Percentiles rank a stretch among this genome's conserved stretches.
These are phyloP conservation scores for Drosophila demipolita DNA, from an alignment of 2,888 invertebrate genomes.

Conservation along the genomic window DNA sequence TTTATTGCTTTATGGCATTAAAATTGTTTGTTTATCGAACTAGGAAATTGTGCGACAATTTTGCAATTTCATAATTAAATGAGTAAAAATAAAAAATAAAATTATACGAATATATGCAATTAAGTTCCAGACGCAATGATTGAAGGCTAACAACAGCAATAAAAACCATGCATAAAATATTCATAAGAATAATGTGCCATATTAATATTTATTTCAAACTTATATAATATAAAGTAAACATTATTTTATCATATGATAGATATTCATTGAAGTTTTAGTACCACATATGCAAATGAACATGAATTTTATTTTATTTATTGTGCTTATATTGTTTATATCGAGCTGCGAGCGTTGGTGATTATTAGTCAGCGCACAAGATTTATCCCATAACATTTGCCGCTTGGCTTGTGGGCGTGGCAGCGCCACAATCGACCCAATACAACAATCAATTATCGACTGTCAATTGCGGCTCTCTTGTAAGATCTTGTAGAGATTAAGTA, in stretches of 20 bases:
- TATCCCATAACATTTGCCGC: constrained; percentile 6
- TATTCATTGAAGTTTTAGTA: constrained; percentile 11
- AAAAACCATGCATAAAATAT: constrained; percentile 10
- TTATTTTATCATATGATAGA: constrained; percentile 18
- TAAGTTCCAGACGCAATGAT: constrained; percentile 23
- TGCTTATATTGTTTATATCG: constrained; percentile 4
- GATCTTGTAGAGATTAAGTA: neutral
- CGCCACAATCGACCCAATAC: constrained; percentile 30
- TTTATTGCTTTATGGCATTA: constrained; percentile 32
- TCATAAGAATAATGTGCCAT: constrained; percentile 3
- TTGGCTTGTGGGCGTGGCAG: constrained; percentile 41
- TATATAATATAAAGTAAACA: neutral
- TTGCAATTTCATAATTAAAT: constrained; percentile 32
- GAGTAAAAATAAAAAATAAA: constrained; percentile 35
- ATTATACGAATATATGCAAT: constrained; percentile 25
- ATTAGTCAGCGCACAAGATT: constrained; percentile 23
- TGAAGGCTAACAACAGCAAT: constrained; percentile 42
- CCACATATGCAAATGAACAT: constrained; percentile 61
- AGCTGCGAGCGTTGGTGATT: neutral
- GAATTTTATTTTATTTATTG: constrained; percentile 16
- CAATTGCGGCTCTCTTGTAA: constrained; percentile 60
- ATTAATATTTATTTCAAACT: constrained; percentile 1
- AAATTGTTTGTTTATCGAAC: constrained; percentile 45
- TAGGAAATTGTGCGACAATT: constrained; percentile 46
- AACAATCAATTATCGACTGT: constrained; percentile 68